A percentile compares a stretch with the other conserved stretches of the same genome.
These are phyloP conservation scores for Muscina levida DNA, from an alignment of 2,888 invertebrate genomes.

Conservation along the genomic window DNA sequence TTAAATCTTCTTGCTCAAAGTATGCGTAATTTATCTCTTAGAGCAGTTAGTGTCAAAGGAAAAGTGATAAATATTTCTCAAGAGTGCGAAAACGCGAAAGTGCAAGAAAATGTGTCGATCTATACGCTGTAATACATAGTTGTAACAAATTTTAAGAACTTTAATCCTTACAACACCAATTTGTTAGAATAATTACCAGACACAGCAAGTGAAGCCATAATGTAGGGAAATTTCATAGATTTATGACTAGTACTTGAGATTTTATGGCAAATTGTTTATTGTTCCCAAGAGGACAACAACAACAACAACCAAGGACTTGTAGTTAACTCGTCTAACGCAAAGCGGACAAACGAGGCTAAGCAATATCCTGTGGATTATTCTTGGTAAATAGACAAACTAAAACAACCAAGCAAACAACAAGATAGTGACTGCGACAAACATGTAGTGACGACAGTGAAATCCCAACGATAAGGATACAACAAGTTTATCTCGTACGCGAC, in stretches of 20 bases:
- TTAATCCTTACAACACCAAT: constrained; percentile 21
- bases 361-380: constrained; percentile 51
- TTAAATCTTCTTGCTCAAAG: constrained; percentile 36
- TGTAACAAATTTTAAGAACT: constrained; percentile 13
- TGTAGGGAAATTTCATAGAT: constrained; percentile 39
- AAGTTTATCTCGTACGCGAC: constrained; percentile 8
- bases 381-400: constrained; percentile 3
- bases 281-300: background rate
- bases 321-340: constrained; percentile 33
- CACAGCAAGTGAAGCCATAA: constrained; percentile 48
- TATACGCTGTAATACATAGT: constrained; percentile 24
- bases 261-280: constrained; percentile 34
- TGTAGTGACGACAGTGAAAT: constrained; percentile 45
- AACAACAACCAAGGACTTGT: constrained; percentile 8
- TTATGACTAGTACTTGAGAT: constrained; percentile 51
- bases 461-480: constrained; percentile 21
- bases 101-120: constrained; percentile 26
- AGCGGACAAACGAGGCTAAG: background rate
- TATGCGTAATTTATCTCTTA: constrained; percentile 12
- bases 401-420: constrained; percentile 6
- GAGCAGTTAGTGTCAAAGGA: background rate
- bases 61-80: constrained; percentile 49
- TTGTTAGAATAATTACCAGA: constrained; percentile 49
- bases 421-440: background rate
- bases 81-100: constrained; percentile 45